Evolutionary conservation across 2,113 vertebrate species (phyloP).

Genomic region (Cryptoleucopteryx plumbea): DNA sequence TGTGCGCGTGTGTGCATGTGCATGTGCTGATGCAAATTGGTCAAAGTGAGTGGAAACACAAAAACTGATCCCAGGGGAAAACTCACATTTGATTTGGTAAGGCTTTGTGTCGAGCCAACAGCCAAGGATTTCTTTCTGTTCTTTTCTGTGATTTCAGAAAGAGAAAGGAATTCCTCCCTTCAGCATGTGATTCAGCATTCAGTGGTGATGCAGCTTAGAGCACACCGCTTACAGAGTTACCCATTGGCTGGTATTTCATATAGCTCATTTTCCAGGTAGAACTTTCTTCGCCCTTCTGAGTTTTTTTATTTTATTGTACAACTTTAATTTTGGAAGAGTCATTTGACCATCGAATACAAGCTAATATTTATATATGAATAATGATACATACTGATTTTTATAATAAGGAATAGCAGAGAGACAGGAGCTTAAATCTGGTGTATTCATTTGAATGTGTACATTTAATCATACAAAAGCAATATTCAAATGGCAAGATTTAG

Average conservation of each 20-base stretch:
- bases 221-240: not conserved
- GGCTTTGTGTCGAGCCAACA: not conserved
- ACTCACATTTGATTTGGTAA: not conserved
- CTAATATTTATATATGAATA: not conserved
- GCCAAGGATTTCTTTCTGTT: not conserved
- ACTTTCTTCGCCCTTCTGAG: not conserved
- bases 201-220: not conserved
- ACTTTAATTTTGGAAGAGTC: not conserved
- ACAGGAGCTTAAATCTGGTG: not conserved
- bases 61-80: not conserved
- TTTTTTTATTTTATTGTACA: not conserved
- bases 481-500: not conserved
- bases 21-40: not conserved
- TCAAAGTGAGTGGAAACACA: not conserved
- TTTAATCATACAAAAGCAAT: not conserved
- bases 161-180: not conserved
- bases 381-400: not conserved
- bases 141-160: not conserved
- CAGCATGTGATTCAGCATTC: not conserved
- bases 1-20: accelerated
- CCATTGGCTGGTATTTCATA: not conserved
- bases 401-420: not conserved
- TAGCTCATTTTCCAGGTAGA: not conserved
- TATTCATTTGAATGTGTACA: not conserved
- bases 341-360: not conserved